These are phyloP conservation scores for Mus pahari DNA, from an alignment of 2,113 vertebrate species.

Conservation along the genomic window DNA sequence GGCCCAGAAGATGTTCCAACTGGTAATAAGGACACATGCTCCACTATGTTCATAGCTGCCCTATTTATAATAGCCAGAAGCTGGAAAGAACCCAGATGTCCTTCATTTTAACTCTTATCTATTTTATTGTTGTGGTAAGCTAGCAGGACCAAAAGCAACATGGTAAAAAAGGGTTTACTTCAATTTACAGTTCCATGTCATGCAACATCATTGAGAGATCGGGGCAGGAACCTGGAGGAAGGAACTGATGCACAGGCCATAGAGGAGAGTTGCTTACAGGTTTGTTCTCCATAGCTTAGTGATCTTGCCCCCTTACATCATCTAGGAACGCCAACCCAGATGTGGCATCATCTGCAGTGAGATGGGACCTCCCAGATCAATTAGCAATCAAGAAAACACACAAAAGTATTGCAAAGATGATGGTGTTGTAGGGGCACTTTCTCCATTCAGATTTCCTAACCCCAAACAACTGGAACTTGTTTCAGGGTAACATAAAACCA, in stretches of 20 bases:
- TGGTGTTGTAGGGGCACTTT: background rate
- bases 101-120: background rate
- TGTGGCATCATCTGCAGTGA: background rate
- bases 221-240: background rate
- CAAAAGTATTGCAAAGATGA: background rate
- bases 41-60: no score
- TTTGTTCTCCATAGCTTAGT: background rate
- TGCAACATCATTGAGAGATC: background rate
- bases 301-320: background rate
- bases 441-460: background rate
- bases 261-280: background rate
- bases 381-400: background rate
- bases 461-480: background rate
- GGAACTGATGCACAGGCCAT: background rate
- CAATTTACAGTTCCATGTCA: background rate
- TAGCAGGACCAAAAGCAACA: background rate
- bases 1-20: no score
- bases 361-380: background rate
- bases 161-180: background rate
- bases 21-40: no score
- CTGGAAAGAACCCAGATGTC: no score
- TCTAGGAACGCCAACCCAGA: background rate
- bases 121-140: background rate
- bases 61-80: no score
- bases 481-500: no score